Evolutionary conservation across 2,888 invertebrate species (phyloP).

Genomic region (Perizoma flavofasciatum): DNA sequence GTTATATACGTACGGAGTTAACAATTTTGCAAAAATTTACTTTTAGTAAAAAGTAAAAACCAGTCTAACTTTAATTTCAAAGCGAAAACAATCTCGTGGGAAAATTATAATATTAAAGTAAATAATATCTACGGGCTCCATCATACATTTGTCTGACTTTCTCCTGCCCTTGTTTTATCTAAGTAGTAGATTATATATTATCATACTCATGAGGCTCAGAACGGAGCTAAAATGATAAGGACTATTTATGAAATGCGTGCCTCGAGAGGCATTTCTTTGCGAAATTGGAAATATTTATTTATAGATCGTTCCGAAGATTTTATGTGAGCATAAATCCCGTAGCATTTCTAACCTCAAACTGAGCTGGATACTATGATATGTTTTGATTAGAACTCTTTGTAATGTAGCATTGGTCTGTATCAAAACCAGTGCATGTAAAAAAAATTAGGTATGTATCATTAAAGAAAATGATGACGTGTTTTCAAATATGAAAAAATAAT

Average conservation of each 20-base stretch:
- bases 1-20: too few species aligned
- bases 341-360: not conserved
- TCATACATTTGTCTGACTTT: not conserved
- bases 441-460: too few species aligned
- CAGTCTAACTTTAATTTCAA: not conserved
- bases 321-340: constrained; percentile 12
- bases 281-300: constrained; percentile 20
- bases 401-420: too few species aligned
- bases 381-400: too few species aligned
- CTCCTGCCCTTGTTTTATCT: not conserved
- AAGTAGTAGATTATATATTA: constrained; percentile 9
- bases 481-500: too few species aligned
- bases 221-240: constrained; percentile 19
- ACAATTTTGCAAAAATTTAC: too few species aligned
- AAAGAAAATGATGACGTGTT: too few species aligned
- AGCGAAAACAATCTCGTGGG: not conserved
- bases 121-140: constrained; percentile 8
- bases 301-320: constrained; percentile 16
- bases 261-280: constrained; percentile 7
- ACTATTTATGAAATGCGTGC: constrained; percentile 14
- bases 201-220: constrained; percentile 15
- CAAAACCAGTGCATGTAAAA: too few species aligned
- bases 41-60: too few species aligned
- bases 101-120: not conserved
- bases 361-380: not conserved